A percentile compares a stretch with the other conserved stretches of the same genome.
Conservation (phyloP, 1,140 invertebrate species). For the Trichonephila clavipes region DNA sequence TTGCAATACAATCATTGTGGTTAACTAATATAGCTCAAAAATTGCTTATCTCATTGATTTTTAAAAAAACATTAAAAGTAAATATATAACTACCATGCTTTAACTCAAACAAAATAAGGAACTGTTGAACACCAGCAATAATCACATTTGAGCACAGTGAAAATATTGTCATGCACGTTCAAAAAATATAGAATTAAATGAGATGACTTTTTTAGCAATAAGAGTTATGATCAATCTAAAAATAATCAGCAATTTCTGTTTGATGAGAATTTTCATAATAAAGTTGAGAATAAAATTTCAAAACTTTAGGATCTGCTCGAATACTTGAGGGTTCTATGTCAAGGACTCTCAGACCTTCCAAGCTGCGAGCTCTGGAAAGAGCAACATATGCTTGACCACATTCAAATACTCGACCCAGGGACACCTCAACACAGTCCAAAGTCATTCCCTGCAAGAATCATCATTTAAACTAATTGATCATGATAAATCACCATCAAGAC, state of each 20-base stretch:
- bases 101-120: no score
- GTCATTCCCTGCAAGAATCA: conserved; percentile 88
- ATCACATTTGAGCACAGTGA: no score
- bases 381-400: conserved; percentile 98
- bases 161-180: no score
- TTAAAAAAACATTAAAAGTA: no score
- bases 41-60: no score
- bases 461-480: neutral
- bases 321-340: conserved; percentile 93
- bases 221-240: neutral
- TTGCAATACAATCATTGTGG: no score
- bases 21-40: no score
- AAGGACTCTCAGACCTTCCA: conserved; percentile 90
- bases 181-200: no score
- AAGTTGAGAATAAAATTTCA: conserved; percentile 87
- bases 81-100: no score
- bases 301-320: conserved; percentile 92
- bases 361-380: conserved; percentile 92
- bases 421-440: conserved; percentile 97
- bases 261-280: conserved; percentile 33
- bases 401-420: conserved; percentile 93
- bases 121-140: no score
- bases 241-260: conserved; percentile 20
- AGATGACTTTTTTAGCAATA: no score
- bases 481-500: no score